Conservation (phyloP, 2,888 invertebrate species). For the Xanthorhoe spadicearia region DNA sequence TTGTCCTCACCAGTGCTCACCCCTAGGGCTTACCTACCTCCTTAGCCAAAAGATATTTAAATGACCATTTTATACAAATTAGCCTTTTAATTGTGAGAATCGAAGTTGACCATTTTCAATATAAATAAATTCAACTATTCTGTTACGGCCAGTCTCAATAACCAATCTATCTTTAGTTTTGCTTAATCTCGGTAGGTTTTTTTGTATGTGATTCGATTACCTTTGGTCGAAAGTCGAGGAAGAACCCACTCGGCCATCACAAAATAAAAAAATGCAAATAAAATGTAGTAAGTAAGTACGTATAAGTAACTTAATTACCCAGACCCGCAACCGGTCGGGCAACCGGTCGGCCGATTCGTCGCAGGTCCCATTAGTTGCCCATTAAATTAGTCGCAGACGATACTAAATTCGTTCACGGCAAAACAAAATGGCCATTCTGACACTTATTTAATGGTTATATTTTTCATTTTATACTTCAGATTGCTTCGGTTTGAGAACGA, state of each 20-base stretch:
- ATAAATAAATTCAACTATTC: not conserved
- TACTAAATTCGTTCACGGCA: constrained; percentile 64
- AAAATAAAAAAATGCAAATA: too few species aligned
- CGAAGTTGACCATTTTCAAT: not conserved
- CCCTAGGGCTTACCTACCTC: not conserved
- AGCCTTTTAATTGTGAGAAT: not conserved
- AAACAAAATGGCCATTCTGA: constrained; percentile 61
- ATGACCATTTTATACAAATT: constrained; percentile 1
- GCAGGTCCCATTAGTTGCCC: constrained; percentile 64
- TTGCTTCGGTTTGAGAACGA: not conserved
- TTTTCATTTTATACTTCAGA: constrained; percentile 37
- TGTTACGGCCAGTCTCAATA: too few species aligned
- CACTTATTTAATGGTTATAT: constrained; percentile 41
- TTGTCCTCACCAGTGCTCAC: not conserved
- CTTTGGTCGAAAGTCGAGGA: too few species aligned
- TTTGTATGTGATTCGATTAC: too few species aligned
- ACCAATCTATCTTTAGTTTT: too few species aligned
- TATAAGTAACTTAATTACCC: constrained; percentile 17
- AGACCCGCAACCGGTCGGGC: not conserved
- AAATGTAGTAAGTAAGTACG: too few species aligned
- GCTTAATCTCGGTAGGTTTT: too few species aligned
- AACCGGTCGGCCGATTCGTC: constrained; percentile 64
- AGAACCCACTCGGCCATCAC: too few species aligned
- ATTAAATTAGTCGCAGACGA: constrained; percentile 68
- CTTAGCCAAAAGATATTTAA: constrained; percentile 1